A percentile compares a stretch with the other conserved stretches of the same genome.
These are phyloP conservation scores for Piscicola geometra DNA, from an alignment of 2,888 invertebrate genomes.

Conservation along the genomic window DNA sequence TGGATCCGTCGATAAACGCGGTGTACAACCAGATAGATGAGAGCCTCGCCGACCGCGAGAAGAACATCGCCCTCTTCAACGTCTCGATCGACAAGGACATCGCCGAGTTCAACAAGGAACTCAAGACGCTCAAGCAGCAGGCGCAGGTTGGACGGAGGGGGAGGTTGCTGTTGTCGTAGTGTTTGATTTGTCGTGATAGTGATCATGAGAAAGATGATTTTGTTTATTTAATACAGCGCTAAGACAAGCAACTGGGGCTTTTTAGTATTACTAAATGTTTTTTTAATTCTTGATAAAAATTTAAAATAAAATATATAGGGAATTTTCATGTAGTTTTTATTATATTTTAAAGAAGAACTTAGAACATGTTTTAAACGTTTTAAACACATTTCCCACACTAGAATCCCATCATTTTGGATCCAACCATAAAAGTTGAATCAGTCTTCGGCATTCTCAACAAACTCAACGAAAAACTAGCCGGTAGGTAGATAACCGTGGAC, in stretches of 20 bases:
- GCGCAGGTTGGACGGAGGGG: too few relatives aligned
- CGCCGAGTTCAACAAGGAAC: constrained; percentile 67
- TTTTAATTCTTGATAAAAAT: too few relatives aligned
- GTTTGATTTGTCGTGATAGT: too few relatives aligned
- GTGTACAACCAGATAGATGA: constrained; percentile 69
- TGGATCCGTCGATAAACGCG: constrained; percentile 53
- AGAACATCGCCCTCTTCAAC: constrained; percentile 68
- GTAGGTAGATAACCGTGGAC: too few relatives aligned
- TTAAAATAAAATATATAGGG: too few relatives aligned
- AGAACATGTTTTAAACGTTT: not conserved
- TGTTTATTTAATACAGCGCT: too few relatives aligned
- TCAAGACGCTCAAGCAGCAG: constrained; percentile 70
- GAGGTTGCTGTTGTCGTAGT: too few relatives aligned
- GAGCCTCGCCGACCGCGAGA: constrained; percentile 66
- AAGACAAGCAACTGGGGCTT: not conserved
- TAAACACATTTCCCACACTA: constrained; percentile 50
- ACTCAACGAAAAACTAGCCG: constrained; percentile 63
- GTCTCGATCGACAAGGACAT: constrained; percentile 74
- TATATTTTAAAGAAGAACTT: not conserved
- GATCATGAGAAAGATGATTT: too few relatives aligned
- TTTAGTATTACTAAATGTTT: not conserved
- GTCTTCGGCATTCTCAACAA: constrained; percentile 63
- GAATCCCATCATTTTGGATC: constrained; percentile 72
- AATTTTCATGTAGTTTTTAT: too few relatives aligned
- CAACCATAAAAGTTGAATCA: constrained; percentile 66